Evolutionary conservation across 2,113 vertebrate genomes (phyloP), one percentile per base, ranked within the genome.

Genomic region (Pygoscelis adeliae): DNA sequence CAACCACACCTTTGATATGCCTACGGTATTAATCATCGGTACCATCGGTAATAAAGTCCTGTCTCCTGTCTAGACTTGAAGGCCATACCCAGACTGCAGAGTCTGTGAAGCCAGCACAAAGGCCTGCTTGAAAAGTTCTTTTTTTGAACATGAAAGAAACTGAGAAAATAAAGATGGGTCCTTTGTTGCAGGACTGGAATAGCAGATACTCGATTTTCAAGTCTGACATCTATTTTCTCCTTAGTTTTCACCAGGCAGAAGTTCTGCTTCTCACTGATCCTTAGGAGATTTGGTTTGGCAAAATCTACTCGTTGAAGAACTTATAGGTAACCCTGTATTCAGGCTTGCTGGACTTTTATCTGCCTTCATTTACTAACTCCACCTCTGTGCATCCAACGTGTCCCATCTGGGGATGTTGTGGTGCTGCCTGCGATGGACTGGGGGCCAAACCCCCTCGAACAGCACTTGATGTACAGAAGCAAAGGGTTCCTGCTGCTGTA

Each of bases 51-150:
- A 74, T 74, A 96, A 95, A 95, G 88, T 93, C 69, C 86, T 88
- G 78, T 79, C 92, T 95, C 70, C 92, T 72, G 87, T 93, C 96
- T 94, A 93, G 93, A 94, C 96, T 93, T 83, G 93, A 87, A 86
- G 95, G 74, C 90, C 93, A 94, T 62, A 66, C 62, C 87, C 79
- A 94, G 78, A 88, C 93, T 93, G 95, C 93, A 84, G 80, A 63
- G 85, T 30, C 87, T 93, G 78, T 95, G 95, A 94, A 88, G 87
- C 42, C 85, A 93, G 71, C 90, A 94, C 66, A 74, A 94, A 97
- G 53, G 20, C 78, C 55, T 13, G 44, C 85, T 79, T 91, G 92
- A 93, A 97, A 89, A 95, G 53, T 69, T 74, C 78, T 83, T 62
- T 76, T 93, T 93, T 56, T 23, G 3, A 95, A 93, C 89, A 94